These are phyloP conservation scores for Temnothorax ravouxi DNA, from an alignment of 2,888 invertebrate species.

Conservation along the genomic window DNA sequence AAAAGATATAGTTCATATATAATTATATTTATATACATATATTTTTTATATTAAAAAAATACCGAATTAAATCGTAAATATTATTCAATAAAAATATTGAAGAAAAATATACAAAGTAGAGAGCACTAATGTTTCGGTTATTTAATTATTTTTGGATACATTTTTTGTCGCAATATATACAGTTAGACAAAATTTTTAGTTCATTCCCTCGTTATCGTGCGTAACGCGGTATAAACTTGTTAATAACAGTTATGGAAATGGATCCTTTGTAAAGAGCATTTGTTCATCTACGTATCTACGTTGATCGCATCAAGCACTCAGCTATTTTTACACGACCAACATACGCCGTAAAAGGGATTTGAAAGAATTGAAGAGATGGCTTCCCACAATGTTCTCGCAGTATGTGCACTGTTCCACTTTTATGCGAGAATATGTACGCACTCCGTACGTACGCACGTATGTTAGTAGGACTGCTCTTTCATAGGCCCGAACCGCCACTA, in stretches of 20 bases:
- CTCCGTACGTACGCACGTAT: not conserved
- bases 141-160: not conserved
- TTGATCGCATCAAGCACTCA: not conserved
- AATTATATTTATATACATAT: not conserved
- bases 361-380: not conserved
- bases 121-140: not conserved
- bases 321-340: not conserved
- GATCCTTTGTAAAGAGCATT: not conserved
- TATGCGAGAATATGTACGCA: not conserved
- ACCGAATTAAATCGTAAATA: not conserved
- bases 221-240: not conserved
- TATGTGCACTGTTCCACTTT: constrained; percentile 17
- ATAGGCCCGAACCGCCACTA: not conserved
- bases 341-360: not conserved
- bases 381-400: constrained; percentile 21
- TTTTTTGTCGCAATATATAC: not conserved
- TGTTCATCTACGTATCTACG: not conserved
- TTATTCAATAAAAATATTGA: not conserved
- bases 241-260: not conserved
- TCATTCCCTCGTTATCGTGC: too few relatives aligned
- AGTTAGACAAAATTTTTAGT: not conserved
- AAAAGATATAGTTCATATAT: too few relatives aligned
- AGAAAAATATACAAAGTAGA: not conserved
- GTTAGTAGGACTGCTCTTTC: not conserved
- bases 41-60: not conserved